A percentile compares a stretch with the other conserved stretches of the same genome.
Evolutionary conservation across 2,113 vertebrate species (phyloP).

Genomic region (Lonchura striata): DNA sequence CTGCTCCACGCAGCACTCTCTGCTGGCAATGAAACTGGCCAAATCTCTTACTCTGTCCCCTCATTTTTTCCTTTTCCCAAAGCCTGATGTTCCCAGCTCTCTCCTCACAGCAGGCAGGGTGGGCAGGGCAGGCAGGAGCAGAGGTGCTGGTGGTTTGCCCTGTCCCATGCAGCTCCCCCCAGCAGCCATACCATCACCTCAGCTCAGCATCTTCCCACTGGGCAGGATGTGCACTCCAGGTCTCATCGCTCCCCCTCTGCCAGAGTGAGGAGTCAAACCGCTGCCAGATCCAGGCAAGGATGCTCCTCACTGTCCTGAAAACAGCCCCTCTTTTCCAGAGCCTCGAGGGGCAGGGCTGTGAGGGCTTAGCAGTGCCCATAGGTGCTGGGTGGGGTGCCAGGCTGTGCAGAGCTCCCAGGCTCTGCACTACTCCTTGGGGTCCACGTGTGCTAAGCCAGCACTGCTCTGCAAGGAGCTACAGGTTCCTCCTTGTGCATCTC

Average conservation of each 20-base stretch:
- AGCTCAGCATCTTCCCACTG: neutral
- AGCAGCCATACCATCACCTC: neutral
- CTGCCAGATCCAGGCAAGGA: neutral
- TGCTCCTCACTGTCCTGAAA: neutral
- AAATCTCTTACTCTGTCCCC: neutral
- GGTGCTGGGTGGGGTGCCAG: rapidly evolving
- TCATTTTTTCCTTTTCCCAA: neutral
- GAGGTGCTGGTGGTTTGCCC: neutral
- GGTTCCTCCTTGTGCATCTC: neutral
- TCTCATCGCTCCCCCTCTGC: too few relatives aligned
- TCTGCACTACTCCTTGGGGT: rapidly evolving
- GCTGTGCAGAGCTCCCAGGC: neutral
- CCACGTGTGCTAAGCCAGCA: rapidly evolving
- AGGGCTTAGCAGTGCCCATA: neutral
- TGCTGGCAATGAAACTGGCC: neutral
- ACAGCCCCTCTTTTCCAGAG: neutral
- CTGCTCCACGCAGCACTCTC: neutral
- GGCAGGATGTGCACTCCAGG: neutral
- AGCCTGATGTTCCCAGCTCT: neutral
- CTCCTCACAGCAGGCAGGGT: neutral
- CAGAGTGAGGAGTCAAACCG: neutral
- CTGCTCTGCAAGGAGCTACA: rapidly evolving
- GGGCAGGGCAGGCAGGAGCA: neutral
- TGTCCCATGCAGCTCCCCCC: rapidly evolving
- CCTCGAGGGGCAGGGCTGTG: neutral